Base-by-base conservation (phyloP, 2,797 vertebrate genomes). In the Danio tinwini region DNA sequence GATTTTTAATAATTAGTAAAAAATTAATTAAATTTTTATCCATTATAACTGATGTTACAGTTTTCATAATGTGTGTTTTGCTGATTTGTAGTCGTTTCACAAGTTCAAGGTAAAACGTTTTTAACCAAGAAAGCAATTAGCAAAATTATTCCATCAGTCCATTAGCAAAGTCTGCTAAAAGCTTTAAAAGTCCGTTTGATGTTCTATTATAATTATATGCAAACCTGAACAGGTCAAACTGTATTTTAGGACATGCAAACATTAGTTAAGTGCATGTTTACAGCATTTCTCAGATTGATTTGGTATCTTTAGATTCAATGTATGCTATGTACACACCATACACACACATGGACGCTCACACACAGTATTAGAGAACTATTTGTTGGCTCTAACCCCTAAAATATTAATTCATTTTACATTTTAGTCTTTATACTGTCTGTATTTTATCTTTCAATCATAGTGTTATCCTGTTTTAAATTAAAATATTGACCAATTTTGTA, bases 111-210 rank as follows among this genome's bases (percentile, higher is more conserved):
- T 50, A 19, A 75, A 62, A 16, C 1, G 5, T 52, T 40, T 52
- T 52, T 40, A 42, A 63, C n/a, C 29, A 40, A 19, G 13, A 52
- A 19, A 75, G 17, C 61, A 47, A 53, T 64, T 64, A 44, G 45
- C 58, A 40, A 52, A 68, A 29, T 61, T 45, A n/a, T 19, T 61
- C 67, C 47, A 72, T 40, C 13, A 62, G 12, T 56, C 53, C 19
- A 53, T 37, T 40, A 74, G 44, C 19, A 61, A 69, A 69, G 56
- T 62, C 40, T 6, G 7, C 8, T 63, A 37, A 53, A 80, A 72
- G 40, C 56, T 63, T 42, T 49, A 63, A 70, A 76, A 63, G 49
- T 64, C 39, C 61, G 16, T 74, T 47, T 45, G 44, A 64, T 17
- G 7, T 53, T 45, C 40, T 44, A 14, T 62, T 44, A 17, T 55